phyloP scores from a whole-genome alignment of 2,113 vertebrate genomes.

The Thunnus maccoyii region DNA sequence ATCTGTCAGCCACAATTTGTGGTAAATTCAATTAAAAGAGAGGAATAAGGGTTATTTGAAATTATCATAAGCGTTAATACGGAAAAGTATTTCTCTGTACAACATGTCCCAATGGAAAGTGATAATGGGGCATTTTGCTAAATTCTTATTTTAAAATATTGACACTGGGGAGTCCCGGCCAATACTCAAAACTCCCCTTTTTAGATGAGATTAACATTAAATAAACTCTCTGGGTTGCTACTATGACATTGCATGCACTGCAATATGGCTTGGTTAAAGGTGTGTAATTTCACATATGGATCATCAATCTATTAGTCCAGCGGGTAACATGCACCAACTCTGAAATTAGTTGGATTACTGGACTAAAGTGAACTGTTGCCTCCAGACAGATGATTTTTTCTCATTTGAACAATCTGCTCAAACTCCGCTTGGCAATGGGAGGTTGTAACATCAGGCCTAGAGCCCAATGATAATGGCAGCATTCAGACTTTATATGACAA shows the following conservation, averaged over 20 bases:
- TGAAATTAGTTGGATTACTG: slow-evolving; percentile 72
- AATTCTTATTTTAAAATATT: slow-evolving; percentile 23
- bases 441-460: slow-evolving; percentile 78
- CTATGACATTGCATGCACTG: slow-evolving; percentile 33
- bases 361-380: slow-evolving; percentile 69
- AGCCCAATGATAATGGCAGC: slow-evolving; percentile 76
- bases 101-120: slow-evolving; percentile 2
- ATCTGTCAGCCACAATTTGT: slow-evolving; percentile 7
- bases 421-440: slow-evolving; percentile 75
- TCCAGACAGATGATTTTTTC: slow-evolving; percentile 71
- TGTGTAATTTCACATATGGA: slow-evolving; percentile 69
- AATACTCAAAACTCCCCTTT: slow-evolving; percentile 15
- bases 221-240: slow-evolving; percentile 11
- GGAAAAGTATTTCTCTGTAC: no score
- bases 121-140: slow-evolving; percentile 21
- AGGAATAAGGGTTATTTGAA: background rate
- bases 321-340: slow-evolving; percentile 65
- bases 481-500: slow-evolving; percentile 77
- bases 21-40: background rate
- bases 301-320: slow-evolving; percentile 66
- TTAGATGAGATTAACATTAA: slow-evolving; percentile 30
- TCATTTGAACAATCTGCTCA: slow-evolving; percentile 79
- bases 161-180: slow-evolving; percentile 2
- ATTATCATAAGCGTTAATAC: slow-evolving; percentile 28
- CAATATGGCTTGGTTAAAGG: slow-evolving; percentile 48